Percentiles rank a stretch among this genome's conserved stretches.
These are phyloP conservation scores for Pagetopsis macropterus DNA, from an alignment of 2,797 vertebrate species.

Conservation along the genomic window DNA sequence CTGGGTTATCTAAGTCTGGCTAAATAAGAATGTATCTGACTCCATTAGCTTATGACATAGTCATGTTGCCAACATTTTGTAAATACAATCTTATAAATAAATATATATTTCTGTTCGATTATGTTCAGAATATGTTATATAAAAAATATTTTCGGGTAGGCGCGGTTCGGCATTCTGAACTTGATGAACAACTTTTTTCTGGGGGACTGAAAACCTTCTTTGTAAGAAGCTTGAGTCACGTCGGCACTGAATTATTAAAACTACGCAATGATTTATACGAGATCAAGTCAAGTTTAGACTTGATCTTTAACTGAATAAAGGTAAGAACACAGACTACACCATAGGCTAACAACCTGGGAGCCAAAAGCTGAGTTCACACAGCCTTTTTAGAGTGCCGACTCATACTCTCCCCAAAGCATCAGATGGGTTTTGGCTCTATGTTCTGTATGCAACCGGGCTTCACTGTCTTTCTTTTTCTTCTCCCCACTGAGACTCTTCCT, in stretches of 20 bases:
- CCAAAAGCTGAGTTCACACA: constrained; percentile 18
- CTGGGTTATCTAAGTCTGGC: neutral
- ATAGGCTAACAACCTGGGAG: constrained; percentile 11
- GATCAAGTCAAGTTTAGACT: constrained; percentile 64
- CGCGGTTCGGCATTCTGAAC: too few species aligned
- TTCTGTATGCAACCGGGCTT: constrained; percentile 30
- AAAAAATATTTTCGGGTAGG: too few species aligned
- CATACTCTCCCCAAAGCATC: constrained; percentile 42
- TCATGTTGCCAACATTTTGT: neutral
- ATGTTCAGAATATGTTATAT: too few species aligned
- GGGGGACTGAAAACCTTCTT: neutral
- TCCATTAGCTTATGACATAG: neutral
- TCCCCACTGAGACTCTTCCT: constrained; percentile 42
- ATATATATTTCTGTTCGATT: neutral
- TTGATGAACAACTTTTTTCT: neutral
- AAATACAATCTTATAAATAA: neutral
- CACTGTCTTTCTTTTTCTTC: constrained; percentile 15
- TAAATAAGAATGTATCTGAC: neutral
- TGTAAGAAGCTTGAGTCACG: neutral
- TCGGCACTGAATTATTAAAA: constrained; percentile 16
- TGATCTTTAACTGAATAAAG: constrained; percentile 30
- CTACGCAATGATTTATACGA: constrained; percentile 36
- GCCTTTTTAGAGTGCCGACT: constrained; percentile 48
- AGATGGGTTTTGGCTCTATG: constrained; percentile 8
- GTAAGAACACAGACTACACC: constrained; percentile 8